phyloP scores from a whole-genome alignment of 1,140 invertebrate genomes.

The Cyrtorhinus lividipennis region DNA sequence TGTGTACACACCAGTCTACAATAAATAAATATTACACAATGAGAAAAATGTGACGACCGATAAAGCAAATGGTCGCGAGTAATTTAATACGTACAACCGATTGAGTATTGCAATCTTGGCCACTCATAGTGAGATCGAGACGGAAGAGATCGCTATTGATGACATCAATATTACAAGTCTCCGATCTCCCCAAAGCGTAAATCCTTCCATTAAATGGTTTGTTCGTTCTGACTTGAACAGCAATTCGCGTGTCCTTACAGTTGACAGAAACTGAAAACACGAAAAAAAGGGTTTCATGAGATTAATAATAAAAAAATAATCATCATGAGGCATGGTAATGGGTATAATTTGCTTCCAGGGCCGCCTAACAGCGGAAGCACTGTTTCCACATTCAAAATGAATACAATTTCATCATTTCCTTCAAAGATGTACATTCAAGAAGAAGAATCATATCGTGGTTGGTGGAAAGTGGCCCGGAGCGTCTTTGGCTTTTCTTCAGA shows the following conservation, averaged over 20 bases:
- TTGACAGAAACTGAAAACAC: conserved; percentile 70
- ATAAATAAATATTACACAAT: no score
- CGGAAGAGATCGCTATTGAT: conserved; percentile 82
- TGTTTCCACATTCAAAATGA: no score
- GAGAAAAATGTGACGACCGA: conserved; percentile 1
- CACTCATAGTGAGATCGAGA: conserved; percentile 79
- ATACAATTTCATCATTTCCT: background rate
- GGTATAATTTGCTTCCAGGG: no score
- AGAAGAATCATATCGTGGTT: no score
- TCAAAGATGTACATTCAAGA: no score
- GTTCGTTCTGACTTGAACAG: conserved; percentile 80
- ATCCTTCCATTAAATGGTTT: conserved; percentile 88
- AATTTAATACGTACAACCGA: conserved; percentile 45
- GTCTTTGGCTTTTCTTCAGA: no score
- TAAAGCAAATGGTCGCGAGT: background rate
- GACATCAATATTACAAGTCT: conserved; percentile 89
- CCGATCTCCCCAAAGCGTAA: conserved; percentile 79
- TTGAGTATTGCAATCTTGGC: conserved; percentile 87
- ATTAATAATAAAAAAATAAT: no score
- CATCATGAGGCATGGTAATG: no score
- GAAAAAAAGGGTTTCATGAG: conserved; percentile 3
- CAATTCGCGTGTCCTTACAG: conserved; percentile 86
- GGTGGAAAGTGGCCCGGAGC: no score
- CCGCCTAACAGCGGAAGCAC: no score
- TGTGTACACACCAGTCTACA: conserved; percentile 80